phyloP scores from a whole-genome alignment of 1,140 invertebrate species.

The Venustaconcha ellipsiformis region DNA sequence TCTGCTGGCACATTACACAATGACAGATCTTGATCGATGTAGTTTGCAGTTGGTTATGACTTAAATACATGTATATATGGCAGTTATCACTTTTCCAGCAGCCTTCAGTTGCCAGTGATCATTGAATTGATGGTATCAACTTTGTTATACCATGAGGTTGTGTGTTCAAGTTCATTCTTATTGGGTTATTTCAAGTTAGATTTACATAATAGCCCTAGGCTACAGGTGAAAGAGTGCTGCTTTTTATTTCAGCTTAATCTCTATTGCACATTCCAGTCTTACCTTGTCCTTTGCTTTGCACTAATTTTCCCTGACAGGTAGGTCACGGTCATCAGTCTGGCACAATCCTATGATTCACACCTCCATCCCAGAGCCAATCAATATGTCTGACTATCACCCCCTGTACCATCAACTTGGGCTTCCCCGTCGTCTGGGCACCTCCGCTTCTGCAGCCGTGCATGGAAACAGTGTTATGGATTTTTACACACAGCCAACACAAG shows the following conservation, averaged over 20 bases:
- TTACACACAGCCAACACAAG: slow-evolving; percentile 37
- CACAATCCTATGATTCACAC: slow-evolving; percentile 7
- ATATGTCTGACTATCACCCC: slow-evolving; percentile 41
- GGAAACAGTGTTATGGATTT: neutral
- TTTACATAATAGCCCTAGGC: too few species aligned
- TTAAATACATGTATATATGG: too few species aligned
- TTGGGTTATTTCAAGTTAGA: too few species aligned
- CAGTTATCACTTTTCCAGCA: too few species aligned
- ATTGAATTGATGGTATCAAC: too few species aligned
- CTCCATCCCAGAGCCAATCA: slow-evolving; percentile 38
- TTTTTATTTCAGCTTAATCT: neutral
- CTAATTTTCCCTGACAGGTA: slow-evolving; percentile 12
- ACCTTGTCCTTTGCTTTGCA: slow-evolving; percentile 11
- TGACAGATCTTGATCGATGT: too few species aligned
- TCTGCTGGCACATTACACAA: too few species aligned
- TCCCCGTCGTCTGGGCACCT: slow-evolving; percentile 39
- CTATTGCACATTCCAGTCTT: slow-evolving; percentile 5
- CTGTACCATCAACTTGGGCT: slow-evolving; percentile 27
- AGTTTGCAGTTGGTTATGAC: too few species aligned
- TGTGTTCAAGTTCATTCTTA: too few species aligned
- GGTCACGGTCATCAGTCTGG: neutral
- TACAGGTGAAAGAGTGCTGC: neutral
- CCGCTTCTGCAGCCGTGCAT: neutral
- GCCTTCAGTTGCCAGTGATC: too few species aligned
- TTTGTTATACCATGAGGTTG: too few species aligned